Base-by-base conservation (phyloP, 2,797 vertebrate genomes). In the Myripristis murdjan region DNA sequence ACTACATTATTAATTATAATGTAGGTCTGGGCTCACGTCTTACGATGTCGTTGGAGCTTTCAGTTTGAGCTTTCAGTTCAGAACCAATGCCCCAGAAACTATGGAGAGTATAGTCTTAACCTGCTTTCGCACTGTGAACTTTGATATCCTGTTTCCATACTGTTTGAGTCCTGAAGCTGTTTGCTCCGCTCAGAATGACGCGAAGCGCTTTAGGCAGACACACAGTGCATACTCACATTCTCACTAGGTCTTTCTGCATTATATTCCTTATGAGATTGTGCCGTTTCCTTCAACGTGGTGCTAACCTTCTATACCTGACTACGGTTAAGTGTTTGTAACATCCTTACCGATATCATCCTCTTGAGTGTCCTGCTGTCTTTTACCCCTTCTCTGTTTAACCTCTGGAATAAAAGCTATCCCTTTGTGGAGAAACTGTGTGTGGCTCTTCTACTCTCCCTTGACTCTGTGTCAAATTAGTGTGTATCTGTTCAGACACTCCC, bases 371-470 rank as follows among this genome's bases (percentile, higher is more conserved):
- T 89, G 76, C 83, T 89, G 86, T 91, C 87, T 81, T 88, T 83
- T 70, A 79, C 52, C 64, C 15, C 63, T 72, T 87, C 60, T 83
- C 65, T 84, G 81, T 91, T 89, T 74, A 73, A 79, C 75, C 62
- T 85, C 85, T 91, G 79, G 82, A 93, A 93, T 93, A 90, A 93
- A 93, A 90, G 35, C 73, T 60, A 75, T 67, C 64, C 64, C 72
- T 87, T 86, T 88, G 77, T 82, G 75, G 87, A 88, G 75, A 70
- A 85, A 84, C 53, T 51, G 26, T 73, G 75, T 88, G 77, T 85
- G 86, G 49, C 49, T 87, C 70, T 58, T 90, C 80, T 70, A 20
- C 68, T 86, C 68, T 89, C 43, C 62, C n/a, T 67, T 60, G n/a
- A 28, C 24, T 55, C 18, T 31, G 48, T 70, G 14, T 46, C 15